phyloP scores from a whole-genome alignment of 2,113 vertebrate genomes.

The Boulengeromyrus knoepffleri region DNA sequence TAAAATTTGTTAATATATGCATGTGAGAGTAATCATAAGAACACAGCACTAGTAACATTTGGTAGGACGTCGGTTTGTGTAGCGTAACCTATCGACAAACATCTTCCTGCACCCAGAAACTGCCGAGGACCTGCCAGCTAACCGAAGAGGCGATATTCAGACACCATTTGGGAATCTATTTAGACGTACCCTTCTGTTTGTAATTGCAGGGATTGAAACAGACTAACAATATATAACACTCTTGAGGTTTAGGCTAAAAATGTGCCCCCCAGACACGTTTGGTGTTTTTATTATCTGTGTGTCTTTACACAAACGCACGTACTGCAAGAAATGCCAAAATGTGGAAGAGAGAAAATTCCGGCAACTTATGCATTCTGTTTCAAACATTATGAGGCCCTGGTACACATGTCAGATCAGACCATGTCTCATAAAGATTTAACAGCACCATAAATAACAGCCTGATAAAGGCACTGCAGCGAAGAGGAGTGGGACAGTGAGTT shows the following conservation, averaged over 20 bases:
- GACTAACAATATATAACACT: not conserved
- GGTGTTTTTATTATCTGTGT: not conserved
- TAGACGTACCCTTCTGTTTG: not conserved
- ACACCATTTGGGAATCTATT: not conserved
- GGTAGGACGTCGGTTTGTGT: not conserved
- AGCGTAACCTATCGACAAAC: not conserved
- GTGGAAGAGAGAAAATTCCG: not conserved
- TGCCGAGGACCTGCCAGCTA: not conserved
- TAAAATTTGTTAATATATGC: not conserved
- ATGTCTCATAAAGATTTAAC: not conserved
- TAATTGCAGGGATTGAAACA: not conserved
- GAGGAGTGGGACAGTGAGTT: not conserved
- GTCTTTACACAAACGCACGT: not conserved
- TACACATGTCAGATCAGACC: not conserved
- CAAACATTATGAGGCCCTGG: not conserved
- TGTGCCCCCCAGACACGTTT: not conserved
- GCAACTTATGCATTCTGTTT: not conserved
- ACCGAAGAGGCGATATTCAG: not conserved
- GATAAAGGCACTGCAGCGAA: not conserved
- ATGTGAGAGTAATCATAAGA: not conserved
- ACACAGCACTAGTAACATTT: not conserved
- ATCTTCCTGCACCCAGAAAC: not conserved
- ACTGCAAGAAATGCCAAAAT: not conserved
- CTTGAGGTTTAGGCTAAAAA: constrained; percentile 2
- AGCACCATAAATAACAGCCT: not conserved